Conservation (phyloP, 53 echinoderm and acorn worm genomes). For the Mesocentrotus franciscanus region DNA sequence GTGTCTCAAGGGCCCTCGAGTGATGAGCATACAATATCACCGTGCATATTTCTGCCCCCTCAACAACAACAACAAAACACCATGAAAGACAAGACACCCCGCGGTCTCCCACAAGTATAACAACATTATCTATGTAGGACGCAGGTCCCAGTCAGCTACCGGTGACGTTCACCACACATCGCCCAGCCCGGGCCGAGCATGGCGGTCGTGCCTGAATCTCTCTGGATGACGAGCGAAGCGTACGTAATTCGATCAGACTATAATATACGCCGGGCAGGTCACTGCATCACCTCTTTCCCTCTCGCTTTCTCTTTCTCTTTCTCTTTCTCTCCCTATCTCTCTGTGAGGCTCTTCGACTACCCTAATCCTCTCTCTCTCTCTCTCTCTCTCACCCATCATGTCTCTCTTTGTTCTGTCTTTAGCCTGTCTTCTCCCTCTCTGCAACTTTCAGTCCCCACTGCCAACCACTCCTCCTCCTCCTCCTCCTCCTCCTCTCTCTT, state of each 20-base stretch:
- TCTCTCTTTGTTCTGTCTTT: not conserved
- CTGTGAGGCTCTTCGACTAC: not conserved
- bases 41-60: not conserved
- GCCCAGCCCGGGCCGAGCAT: not conserved
- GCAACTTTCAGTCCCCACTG: no score
- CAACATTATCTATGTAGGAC: constrained; percentile 50
- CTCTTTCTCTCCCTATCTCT: not conserved
- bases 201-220: not conserved
- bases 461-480: no score
- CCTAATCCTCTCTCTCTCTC: not conserved
- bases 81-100: not conserved
- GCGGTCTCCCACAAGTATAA: constrained; percentile 32
- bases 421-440: no score
- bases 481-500: not conserved
- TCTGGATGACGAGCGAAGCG: constrained; percentile 13
- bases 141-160: not conserved
- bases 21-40: constrained; percentile 17
- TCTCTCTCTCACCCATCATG: not conserved
- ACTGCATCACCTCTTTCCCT: not conserved
- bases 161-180: not conserved
- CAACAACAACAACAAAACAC: not conserved
- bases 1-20: constrained; percentile 13
- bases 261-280: not conserved
- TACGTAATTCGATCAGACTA: constrained; percentile 28
- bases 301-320: not conserved